Evolutionary conservation across 2,113 vertebrate species (phyloP).

Genomic region (Motacilla alba): DNA sequence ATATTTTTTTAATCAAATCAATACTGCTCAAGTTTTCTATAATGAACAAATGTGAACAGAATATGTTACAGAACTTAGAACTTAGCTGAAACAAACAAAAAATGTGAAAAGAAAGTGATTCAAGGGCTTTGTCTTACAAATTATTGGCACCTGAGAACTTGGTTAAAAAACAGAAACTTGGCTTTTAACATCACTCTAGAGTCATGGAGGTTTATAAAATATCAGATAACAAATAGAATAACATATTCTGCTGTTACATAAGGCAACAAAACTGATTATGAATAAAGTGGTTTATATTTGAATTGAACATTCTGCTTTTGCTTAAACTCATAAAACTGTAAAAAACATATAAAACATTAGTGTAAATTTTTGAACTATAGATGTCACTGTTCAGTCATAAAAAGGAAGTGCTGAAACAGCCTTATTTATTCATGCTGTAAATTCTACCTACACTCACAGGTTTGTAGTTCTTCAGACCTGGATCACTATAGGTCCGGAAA

Average conservation of each 20-base stretch:
- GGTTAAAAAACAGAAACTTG: background rate
- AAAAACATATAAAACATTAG: background rate
- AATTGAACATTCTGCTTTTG: background rate
- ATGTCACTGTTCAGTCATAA: constrained; percentile 61
- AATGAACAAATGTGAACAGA: background rate
- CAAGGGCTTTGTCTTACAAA: background rate
- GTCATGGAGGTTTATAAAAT: background rate
- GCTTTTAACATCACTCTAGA: background rate
- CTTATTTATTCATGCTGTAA: background rate
- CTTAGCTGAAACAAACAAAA: background rate
- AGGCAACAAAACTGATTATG: background rate
- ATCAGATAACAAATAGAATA: background rate
- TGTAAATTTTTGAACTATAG: constrained; percentile 25
- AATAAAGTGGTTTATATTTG: background rate
- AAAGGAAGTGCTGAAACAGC: background rate
- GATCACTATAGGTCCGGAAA: background rate
- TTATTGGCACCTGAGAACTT: background rate
- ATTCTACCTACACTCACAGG: background rate
- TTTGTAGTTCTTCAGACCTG: background rate
- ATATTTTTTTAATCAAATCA: background rate
- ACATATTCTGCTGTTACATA: background rate
- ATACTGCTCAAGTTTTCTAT: background rate
- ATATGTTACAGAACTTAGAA: background rate
- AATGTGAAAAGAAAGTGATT: background rate
- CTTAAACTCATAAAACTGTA: background rate